Percentiles rank a stretch among this genome's conserved stretches.
phyloP scores from a whole-genome alignment of 2,888 invertebrate species.

The Celastrina argiolus region DNA sequence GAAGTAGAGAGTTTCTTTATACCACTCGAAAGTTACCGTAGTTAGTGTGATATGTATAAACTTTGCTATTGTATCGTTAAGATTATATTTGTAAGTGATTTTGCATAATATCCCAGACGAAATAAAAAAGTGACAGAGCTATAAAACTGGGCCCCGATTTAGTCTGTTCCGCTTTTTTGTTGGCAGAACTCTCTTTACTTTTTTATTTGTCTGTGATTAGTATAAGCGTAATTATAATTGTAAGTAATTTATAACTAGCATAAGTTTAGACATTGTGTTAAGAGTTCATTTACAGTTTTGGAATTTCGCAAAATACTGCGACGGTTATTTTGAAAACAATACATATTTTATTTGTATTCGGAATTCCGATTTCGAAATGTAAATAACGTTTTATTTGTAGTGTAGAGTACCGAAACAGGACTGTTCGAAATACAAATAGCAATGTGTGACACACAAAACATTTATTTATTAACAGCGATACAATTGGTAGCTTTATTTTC shows the following conservation, averaged over 20 bases:
- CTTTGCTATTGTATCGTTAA: neutral
- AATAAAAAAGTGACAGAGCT: too few species aligned
- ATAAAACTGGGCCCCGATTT: too few species aligned
- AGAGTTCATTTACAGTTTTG: neutral
- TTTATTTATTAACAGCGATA: neutral
- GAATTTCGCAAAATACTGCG: neutral
- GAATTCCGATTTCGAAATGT: neutral
- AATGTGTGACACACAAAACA: neutral
- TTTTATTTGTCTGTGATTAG: too few species aligned
- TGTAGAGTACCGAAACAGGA: neutral
- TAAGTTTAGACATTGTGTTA: too few species aligned
- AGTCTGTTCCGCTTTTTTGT: too few species aligned
- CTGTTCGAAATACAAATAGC: neutral
- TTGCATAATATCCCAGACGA: too few species aligned
- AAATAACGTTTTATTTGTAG: neutral
- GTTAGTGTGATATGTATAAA: conserved; percentile 22
- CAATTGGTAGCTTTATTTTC: neutral
- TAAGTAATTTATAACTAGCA: neutral
- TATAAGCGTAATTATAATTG: neutral
- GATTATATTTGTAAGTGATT: neutral
- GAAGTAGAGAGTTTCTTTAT: conserved; percentile 60
- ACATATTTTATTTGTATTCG: too few species aligned
- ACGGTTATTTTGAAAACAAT: neutral
- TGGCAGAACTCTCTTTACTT: too few species aligned
- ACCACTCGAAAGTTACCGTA: conserved; percentile 45